phyloP scores from a whole-genome alignment of 2,797 vertebrate species.

The Heterohyrax brucei region DNA sequence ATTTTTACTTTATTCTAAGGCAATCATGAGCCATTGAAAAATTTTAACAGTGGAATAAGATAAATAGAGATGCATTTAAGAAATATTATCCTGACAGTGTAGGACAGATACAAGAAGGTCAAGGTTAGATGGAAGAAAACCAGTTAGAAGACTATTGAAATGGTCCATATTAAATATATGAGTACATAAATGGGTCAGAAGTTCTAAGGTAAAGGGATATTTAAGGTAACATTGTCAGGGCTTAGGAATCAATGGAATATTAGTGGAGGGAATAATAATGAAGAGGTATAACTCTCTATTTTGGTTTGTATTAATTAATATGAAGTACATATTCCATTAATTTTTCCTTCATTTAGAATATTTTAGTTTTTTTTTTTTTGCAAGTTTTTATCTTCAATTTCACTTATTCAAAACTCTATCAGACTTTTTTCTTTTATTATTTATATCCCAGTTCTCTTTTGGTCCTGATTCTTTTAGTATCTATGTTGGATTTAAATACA shows the following conservation, averaged over 20 bases:
- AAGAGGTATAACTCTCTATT: neutral
- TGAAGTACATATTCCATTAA: neutral
- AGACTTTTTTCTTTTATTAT: slow-evolving; percentile 53
- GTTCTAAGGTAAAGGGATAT: slow-evolving; percentile 13
- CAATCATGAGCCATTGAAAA: slow-evolving; percentile 30
- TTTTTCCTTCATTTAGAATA: neutral
- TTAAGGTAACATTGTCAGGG: neutral
- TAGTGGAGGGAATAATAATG: neutral
- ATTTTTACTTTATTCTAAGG: slow-evolving; percentile 34
- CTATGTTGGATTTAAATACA: slow-evolving; percentile 53
- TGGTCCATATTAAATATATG: slow-evolving; percentile 25
- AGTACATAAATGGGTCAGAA: slow-evolving; percentile 30
- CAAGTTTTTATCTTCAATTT: slow-evolving; percentile 30
- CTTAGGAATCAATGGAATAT: neutral
- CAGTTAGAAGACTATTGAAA: slow-evolving; percentile 52
- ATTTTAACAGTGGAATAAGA: slow-evolving; percentile 7
- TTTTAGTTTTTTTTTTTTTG: slow-evolving; percentile 13
- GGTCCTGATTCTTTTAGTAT: slow-evolving; percentile 35
- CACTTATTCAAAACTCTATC: slow-evolving; percentile 44
- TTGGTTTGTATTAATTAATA: slow-evolving; percentile 15
- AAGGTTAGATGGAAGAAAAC: neutral
- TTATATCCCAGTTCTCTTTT: slow-evolving; percentile 42
- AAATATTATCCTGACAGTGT: slow-evolving; percentile 14
- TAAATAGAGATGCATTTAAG: slow-evolving; percentile 44
- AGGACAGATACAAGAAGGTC: neutral